Base-by-base conservation (phyloP, 2,888 invertebrate genomes). In the Drosophila koepferae region DNA sequence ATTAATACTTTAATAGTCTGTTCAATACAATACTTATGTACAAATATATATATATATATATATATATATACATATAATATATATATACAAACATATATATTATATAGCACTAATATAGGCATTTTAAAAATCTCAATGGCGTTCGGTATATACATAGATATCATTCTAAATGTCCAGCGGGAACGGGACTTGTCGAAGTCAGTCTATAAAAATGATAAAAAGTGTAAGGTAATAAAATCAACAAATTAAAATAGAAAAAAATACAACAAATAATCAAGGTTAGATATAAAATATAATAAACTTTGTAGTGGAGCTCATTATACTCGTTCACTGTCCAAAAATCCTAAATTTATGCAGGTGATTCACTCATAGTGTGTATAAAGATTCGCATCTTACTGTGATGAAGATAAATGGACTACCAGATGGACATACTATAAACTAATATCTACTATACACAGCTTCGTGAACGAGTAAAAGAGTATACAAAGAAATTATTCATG, bases 131-230 rank as follows among this genome's bases (percentile, higher is more conserved):
- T 83, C 82, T 87, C 79, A 70, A 65, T 64, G 54, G 58, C 55
- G 53, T 49, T 62, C 53, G 55, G 44, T 60, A 43, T 43, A 10
- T 49, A 63, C 34, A 62, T 16, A 55, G 53, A 63, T 48, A 62
- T 89, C 86, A 92, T 90, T 92, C 91, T 86, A 84, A 86, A 72
- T 87, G 91, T 81, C 83, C 85, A 70, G 90, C 79, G 46, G 91
- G 87, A 78, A 91, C 82, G 43, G 92, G 92, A 90, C 91, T 92
- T 75, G 91, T 87, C 46, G 92, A 90, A 56, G 93, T 92, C 59
- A 92, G 89, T 81, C 92, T 92, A 91, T 58, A 90, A 81, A 72
- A 80, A 71, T 67, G 73, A 65, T 61, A 77, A 82, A 60, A 61
- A 70, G 71, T 55, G 58, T 51, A 59, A 74, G 75, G 49, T 73